phyloP scores from a whole-genome alignment of 2,113 vertebrate species.

The Zeus faber region DNA sequence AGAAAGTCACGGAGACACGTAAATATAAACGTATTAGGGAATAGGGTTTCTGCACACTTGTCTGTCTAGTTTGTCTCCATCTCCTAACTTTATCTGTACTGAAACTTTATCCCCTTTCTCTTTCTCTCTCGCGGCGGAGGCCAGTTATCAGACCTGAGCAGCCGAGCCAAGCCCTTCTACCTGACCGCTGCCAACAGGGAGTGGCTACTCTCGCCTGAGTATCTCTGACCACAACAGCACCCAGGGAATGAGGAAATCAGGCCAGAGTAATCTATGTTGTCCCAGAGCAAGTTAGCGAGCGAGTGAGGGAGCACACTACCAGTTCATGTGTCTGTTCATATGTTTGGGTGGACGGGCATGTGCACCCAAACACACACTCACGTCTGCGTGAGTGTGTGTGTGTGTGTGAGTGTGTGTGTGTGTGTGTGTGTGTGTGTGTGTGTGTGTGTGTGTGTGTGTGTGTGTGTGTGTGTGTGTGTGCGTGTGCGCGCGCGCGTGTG shows the following conservation, averaged over 20 bases:
- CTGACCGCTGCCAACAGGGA: slow-evolving; percentile 82
- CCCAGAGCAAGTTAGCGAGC: slow-evolving; percentile 56
- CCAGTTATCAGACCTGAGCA: slow-evolving; percentile 69
- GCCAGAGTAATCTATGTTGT: slow-evolving; percentile 91
- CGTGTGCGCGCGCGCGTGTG: slow-evolving; percentile 13
- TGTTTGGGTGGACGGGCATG: too few species aligned
- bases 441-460: not conserved
- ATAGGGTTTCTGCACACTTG: too few species aligned
- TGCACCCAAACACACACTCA: slow-evolving; percentile 40
- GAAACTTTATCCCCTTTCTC: not conserved
- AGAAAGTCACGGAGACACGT: too few species aligned
- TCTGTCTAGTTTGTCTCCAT: not conserved
- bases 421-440: slow-evolving; percentile 11
- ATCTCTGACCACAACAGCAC: slow-evolving; percentile 94
- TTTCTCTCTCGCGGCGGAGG: slow-evolving; percentile 16
- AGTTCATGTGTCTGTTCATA: not conserved
- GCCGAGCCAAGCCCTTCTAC: slow-evolving; percentile 73
- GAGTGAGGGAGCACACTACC: slow-evolving; percentile 34
- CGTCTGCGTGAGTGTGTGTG: slow-evolving; percentile 34
- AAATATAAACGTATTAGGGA: too few species aligned
- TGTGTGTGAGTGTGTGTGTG: not conserved
- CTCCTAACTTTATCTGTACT: not conserved
- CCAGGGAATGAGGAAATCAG: slow-evolving; percentile 92
- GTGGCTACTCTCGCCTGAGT: slow-evolving; percentile 90
- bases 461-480: not conserved